A percentile compares a stretch with the other conserved stretches of the same genome.
Evolutionary conservation across 2,797 vertebrate species (phyloP).

Genomic region (Enteromius fasciolatus): DNA sequence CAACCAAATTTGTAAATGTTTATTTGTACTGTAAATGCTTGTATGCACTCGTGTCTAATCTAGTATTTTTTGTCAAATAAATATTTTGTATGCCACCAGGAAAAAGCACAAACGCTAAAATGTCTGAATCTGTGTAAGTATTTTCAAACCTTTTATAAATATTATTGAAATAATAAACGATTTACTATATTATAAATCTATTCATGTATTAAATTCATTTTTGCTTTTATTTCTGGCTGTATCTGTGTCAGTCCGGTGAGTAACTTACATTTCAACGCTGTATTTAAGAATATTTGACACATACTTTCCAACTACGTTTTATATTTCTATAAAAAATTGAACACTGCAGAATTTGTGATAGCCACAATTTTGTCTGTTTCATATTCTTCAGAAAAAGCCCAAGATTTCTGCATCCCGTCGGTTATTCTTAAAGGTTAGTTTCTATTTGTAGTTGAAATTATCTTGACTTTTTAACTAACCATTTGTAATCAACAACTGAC

Average conservation of each 20-base stretch:
- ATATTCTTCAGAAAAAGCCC: constrained; percentile 70
- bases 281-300: not conserved
- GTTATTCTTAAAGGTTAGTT: constrained; percentile 73
- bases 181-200: not conserved
- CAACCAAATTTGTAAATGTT: not conserved
- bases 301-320: not conserved
- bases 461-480: not conserved
- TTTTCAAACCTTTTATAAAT: not conserved
- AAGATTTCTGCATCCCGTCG: constrained; percentile 76
- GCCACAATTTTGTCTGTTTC: not conserved
- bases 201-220: not conserved
- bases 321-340: not conserved
- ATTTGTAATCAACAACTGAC: not conserved
- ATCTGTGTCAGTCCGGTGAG: constrained; percentile 24
- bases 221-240: not conserved
- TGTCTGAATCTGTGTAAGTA: constrained; percentile 74
- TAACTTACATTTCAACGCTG: not conserved
- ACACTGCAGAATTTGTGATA: not conserved
- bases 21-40: not conserved
- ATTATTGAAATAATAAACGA: not conserved
- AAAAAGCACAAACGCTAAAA: constrained; percentile 57
- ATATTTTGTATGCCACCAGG: constrained; percentile 35
- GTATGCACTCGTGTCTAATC: not conserved
- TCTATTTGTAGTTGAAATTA: not conserved
- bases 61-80: not conserved